phyloP scores from a whole-genome alignment of 2,113 vertebrate species.

The Holacanthus passer region DNA sequence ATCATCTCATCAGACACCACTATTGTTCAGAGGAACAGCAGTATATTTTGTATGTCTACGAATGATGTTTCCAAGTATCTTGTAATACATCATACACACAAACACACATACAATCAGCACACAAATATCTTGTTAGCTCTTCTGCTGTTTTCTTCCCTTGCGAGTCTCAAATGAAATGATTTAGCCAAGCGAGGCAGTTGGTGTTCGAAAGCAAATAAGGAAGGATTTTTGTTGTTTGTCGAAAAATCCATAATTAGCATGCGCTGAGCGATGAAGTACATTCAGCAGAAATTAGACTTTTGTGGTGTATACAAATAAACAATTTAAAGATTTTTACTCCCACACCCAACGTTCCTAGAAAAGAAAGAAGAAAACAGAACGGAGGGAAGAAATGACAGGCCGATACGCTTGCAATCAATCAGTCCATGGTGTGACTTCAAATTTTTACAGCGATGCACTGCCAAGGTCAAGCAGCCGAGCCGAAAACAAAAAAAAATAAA shows the following conservation, averaged over 20 bases:
- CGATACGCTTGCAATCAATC: conserved; percentile 10
- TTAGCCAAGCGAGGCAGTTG: background rate
- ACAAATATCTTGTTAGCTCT: no score
- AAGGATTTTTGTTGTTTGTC: background rate
- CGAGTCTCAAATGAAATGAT: background rate
- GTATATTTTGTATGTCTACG: background rate
- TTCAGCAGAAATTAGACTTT: background rate
- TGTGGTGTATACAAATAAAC: background rate
- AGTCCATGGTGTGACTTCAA: background rate
- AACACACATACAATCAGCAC: no score
- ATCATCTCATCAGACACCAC: background rate
- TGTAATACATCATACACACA: background rate
- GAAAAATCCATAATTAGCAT: conserved; percentile 12
- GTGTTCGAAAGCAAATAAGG: conserved; percentile 4
- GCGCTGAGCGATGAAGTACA: background rate
- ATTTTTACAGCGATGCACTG: conserved; percentile 7
- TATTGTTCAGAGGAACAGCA: background rate
- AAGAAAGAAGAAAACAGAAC: background rate
- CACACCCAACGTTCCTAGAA: background rate
- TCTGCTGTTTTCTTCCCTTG: background rate
- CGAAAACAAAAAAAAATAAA: conserved; percentile 9
- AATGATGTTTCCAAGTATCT: background rate
- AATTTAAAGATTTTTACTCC: background rate
- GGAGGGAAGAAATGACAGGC: conserved; percentile 3
- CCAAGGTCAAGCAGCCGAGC: conserved; percentile 32